Conservation (phyloP, 1,140 invertebrate genomes). For the Drosophila mayri region DNA sequence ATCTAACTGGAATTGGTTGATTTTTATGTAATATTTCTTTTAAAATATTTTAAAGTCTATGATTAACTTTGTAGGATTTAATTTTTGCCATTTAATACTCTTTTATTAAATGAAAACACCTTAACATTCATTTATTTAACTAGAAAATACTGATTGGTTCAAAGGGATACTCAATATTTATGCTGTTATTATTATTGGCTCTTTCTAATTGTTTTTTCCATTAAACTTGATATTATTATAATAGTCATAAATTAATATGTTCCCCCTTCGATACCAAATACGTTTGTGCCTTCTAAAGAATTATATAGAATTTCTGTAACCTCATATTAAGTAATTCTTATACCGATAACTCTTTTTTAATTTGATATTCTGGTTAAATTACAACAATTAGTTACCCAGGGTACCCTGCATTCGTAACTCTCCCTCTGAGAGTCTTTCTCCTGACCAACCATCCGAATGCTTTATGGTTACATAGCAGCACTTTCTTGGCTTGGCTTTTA, state of each 20-base stretch:
- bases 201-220: neutral
- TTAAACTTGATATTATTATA: too few species aligned
- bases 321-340: too few species aligned
- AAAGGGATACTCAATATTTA: neutral
- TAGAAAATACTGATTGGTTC: too few species aligned
- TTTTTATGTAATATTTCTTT: neutral
- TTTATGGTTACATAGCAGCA: slow-evolving; percentile 33
- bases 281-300: too few species aligned
- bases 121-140: too few species aligned
- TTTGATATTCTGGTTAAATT: too few species aligned
- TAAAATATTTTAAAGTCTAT: neutral
- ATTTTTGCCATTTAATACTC: neutral
- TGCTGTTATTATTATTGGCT: too few species aligned
- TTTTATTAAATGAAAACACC: too few species aligned
- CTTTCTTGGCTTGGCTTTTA: slow-evolving; percentile 41
- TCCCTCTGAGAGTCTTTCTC: neutral
- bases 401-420: slow-evolving; percentile 2
- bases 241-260: neutral
- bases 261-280: neutral
- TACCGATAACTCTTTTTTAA: too few species aligned
- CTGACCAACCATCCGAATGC: neutral
- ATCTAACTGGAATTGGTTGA: neutral
- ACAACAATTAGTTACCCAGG: too few species aligned
- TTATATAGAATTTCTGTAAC: too few species aligned
- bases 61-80: neutral